Percentiles rank a stretch among this genome's conserved stretches.
Conservation (phyloP, 1,140 invertebrate species). For the Brachionus plicatilis region DNA sequence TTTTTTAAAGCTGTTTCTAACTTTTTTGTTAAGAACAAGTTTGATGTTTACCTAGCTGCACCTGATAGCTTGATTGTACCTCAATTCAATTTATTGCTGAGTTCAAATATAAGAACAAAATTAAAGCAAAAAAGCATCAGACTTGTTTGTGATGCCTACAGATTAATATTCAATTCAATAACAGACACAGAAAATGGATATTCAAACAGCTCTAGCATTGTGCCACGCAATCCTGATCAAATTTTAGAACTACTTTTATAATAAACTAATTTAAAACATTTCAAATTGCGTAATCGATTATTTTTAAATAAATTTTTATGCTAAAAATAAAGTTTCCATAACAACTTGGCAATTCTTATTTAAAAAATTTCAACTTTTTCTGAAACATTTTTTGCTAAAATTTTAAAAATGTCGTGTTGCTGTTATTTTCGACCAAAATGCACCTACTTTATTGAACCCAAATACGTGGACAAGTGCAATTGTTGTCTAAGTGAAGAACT, state of each 20-base stretch:
- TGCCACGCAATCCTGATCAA: constrained; percentile 71
- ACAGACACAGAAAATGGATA: constrained; percentile 71
- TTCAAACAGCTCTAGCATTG: constrained; percentile 65
- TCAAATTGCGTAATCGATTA: neutral
- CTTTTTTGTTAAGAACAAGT: constrained; percentile 62
- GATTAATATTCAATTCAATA: constrained; percentile 73
- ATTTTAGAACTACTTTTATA: constrained; percentile 60
- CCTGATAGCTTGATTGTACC: constrained; percentile 61
- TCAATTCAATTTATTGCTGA: constrained; percentile 46
- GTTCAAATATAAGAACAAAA: constrained; percentile 59
- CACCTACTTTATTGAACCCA: neutral
- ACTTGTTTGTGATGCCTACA: constrained; percentile 79
- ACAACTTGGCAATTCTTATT: neutral
- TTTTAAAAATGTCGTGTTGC: neutral
- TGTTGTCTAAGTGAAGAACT: constrained; percentile 11
- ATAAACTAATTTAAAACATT: neutral
- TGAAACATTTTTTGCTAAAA: neutral
- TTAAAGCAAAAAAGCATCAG: constrained; percentile 75
- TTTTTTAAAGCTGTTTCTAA: neutral
- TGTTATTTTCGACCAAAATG: neutral
- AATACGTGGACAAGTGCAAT: neutral
- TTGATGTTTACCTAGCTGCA: constrained; percentile 69
- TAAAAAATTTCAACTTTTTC: neutral
- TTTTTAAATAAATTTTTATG: neutral
- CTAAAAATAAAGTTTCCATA: neutral